phyloP scores from a whole-genome alignment of 53 echinoderm and acorn worm species.

The Paracentrotus lividus region DNA sequence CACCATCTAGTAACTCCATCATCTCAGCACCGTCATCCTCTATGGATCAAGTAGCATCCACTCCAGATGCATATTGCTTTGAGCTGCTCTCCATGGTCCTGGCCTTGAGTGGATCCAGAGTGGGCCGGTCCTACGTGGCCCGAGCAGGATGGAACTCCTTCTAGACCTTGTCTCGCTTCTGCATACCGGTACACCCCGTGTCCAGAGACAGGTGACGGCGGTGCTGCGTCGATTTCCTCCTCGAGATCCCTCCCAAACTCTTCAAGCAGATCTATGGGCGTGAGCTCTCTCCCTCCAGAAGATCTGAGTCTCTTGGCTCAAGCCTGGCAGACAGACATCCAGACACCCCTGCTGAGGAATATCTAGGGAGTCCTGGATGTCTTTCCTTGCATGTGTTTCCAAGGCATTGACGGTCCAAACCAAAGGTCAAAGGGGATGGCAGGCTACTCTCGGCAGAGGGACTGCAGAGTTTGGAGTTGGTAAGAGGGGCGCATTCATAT shows the following conservation, averaged over 20 bases:
- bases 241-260: slow-evolving; percentile 88
- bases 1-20: slow-evolving; percentile 69
- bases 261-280: slow-evolving; percentile 88
- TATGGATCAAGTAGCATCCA: slow-evolving; percentile 54
- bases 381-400: slow-evolving; percentile 91
- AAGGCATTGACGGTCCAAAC: slow-evolving; percentile 94
- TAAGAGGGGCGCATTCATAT: slow-evolving; percentile 74
- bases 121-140: slow-evolving; percentile 93
- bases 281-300: slow-evolving; percentile 78
- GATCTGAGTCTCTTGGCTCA: slow-evolving; percentile 88
- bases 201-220: slow-evolving; percentile 97
- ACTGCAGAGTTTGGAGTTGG: slow-evolving; percentile 64
- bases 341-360: slow-evolving; percentile 74
- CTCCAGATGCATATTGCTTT: slow-evolving; percentile 97
- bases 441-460: slow-evolving; percentile 38
- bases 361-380: slow-evolving; percentile 91
- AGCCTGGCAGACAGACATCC: slow-evolving; percentile 66
- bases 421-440: slow-evolving; percentile 87
- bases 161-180: slow-evolving; percentile 92
- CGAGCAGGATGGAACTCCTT: slow-evolving; percentile 89
- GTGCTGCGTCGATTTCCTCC: slow-evolving; percentile 88
- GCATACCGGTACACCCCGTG: slow-evolving; percentile 93
- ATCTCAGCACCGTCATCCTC: slow-evolving; percentile 64
- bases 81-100: slow-evolving; percentile 98
- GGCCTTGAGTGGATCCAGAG: slow-evolving; percentile 94